These are phyloP conservation scores for Scaptodrosophila latifasciaeformis DNA, from an alignment of 2,888 invertebrate species.

Conservation along the genomic window DNA sequence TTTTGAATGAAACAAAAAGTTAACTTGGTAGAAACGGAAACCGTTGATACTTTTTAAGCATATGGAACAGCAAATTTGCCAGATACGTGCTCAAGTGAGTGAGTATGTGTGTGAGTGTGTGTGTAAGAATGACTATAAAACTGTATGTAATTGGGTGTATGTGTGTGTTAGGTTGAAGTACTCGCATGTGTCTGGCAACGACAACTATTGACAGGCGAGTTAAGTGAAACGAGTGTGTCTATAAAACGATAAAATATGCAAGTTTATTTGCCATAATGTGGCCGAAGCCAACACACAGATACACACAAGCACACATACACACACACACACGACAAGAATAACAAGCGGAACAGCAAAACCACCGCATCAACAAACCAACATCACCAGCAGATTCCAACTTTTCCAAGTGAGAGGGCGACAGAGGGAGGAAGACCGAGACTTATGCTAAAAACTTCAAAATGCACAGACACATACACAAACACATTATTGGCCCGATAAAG, in stretches of 20 bases:
- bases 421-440: too few species aligned
- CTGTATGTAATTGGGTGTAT: too few species aligned
- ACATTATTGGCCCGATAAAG: constrained; percentile 58
- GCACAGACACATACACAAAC: constrained; percentile 9
- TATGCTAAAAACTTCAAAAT: constrained; percentile 28
- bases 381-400: constrained; percentile 26
- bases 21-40: constrained; percentile 9
- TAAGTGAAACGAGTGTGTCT: constrained; percentile 12
- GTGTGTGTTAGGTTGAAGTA: constrained; percentile 4
- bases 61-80: constrained; percentile 1
- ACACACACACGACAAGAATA: neutral
- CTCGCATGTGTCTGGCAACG: neutral
- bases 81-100: neutral
- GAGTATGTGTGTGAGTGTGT: too few species aligned
- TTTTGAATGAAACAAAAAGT: constrained; percentile 28
- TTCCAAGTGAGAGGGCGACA: too few species aligned
- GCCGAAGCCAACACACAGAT: neutral
- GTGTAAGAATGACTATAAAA: too few species aligned
- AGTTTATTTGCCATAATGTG: constrained; percentile 44
- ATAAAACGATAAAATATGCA: constrained; percentile 33
- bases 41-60: neutral
- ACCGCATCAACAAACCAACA: neutral
- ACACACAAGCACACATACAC: too few species aligned
- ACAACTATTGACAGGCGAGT: constrained; percentile 28
- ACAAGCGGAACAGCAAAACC: constrained; percentile 14